These are phyloP conservation scores for Peromyscus eremicus DNA, from an alignment of 2,797 vertebrate genomes.

Conservation along the genomic window DNA sequence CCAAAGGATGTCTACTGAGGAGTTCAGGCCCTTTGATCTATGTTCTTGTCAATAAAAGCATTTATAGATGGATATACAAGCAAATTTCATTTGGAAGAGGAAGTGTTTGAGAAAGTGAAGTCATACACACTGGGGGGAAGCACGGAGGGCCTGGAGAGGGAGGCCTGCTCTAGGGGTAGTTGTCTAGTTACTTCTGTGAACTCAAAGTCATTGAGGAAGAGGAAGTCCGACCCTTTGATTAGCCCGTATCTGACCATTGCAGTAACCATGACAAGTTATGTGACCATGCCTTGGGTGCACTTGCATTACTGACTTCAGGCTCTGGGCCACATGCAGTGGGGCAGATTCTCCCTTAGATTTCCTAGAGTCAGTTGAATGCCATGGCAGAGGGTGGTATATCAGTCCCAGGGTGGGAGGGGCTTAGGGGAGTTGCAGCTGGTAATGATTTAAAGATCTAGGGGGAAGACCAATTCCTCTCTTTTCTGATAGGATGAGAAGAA, in stretches of 20 bases:
- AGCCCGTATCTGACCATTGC: neutral
- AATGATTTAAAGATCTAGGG: neutral
- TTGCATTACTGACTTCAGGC: neutral
- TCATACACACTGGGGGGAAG: fast-evolving
- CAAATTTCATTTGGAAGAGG: neutral
- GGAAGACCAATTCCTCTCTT: neutral
- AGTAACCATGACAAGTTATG: neutral
- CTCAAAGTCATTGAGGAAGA: neutral
- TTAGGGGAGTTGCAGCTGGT: neutral
- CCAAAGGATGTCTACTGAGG: too few species aligned
- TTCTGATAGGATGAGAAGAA: neutral
- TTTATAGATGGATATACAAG: neutral
- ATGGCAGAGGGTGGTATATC: neutral
- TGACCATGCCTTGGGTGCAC: neutral
- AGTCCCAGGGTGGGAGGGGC: too few species aligned
- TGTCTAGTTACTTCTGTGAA: neutral
- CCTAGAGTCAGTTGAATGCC: neutral
- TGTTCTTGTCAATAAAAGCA: neutral
- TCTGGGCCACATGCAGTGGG: neutral
- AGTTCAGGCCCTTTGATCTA: neutral
- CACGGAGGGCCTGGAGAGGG: neutral
- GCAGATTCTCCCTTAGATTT: neutral
- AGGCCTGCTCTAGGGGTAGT: too few species aligned
- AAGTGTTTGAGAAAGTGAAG: neutral
- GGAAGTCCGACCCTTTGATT: neutral